A percentile compares a stretch with the other conserved stretches of the same genome.
Evolutionary conservation across 2,113 vertebrate species (phyloP).

Genomic region (Onychorhynchus coronatus): DNA sequence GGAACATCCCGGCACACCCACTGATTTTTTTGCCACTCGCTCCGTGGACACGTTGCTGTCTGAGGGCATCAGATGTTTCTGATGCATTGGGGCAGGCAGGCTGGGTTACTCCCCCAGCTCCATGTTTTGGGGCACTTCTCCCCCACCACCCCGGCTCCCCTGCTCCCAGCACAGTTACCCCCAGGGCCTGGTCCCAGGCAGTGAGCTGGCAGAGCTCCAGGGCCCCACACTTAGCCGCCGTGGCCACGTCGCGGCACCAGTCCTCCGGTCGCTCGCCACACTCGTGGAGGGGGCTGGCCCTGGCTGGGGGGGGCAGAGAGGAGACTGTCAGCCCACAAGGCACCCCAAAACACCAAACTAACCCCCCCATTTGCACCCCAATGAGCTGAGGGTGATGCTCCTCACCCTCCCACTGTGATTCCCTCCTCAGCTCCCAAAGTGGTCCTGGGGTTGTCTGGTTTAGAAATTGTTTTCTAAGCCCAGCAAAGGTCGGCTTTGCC

Average conservation of each 20-base stretch:
- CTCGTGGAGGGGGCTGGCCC: slow-evolving; percentile 79
- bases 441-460: rapidly evolving
- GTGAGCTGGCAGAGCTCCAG: slow-evolving; percentile 85
- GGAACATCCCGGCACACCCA: rapidly evolving
- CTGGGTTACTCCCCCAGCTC: background rate
- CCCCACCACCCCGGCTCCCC: rapidly evolving
- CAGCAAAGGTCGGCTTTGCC: background rate
- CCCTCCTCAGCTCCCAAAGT: background rate
- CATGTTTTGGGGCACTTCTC: rapidly evolving
- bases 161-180: slow-evolving; percentile 63
- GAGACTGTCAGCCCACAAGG: background rate
- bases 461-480: background rate
- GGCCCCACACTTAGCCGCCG: slow-evolving; percentile 82
- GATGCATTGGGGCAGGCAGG: rapidly evolving
- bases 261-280: slow-evolving; percentile 82
- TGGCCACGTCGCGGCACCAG: slow-evolving; percentile 86
- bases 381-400: rapidly evolving
- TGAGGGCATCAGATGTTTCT: background rate
- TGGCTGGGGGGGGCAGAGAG: slow-evolving; percentile 64
- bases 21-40: rapidly evolving
- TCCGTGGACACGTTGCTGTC: background rate
- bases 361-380: too few species aligned
- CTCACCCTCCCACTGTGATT: background rate
- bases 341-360: rapidly evolving
- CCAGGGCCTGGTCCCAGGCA: slow-evolving; percentile 80